These are phyloP conservation scores for Perognathus longimembris DNA, from an alignment of 2,113 vertebrate species.

Conservation along the genomic window DNA sequence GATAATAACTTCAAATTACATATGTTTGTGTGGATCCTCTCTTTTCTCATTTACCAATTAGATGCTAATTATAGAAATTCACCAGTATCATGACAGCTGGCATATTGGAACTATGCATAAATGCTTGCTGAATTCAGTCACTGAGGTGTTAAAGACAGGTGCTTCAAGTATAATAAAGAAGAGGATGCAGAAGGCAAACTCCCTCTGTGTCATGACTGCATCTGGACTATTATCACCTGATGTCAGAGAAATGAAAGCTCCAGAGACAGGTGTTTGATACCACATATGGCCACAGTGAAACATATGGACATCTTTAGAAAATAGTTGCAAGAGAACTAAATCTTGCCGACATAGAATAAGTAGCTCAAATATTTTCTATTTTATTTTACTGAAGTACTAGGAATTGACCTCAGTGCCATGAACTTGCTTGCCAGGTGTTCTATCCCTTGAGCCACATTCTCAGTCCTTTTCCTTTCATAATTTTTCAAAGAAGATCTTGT, in stretches of 20 bases:
- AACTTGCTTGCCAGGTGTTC: too few relatives aligned
- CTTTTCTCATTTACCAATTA: not conserved
- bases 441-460: too few relatives aligned
- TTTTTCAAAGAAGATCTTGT: too few relatives aligned
- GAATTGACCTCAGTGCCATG: too few relatives aligned
- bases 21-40: not conserved
- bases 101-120: not conserved
- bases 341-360: not conserved
- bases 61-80: not conserved
- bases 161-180: not conserved
- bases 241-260: not conserved
- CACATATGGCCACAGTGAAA: rapidly evolving
- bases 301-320: not conserved
- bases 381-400: too few relatives aligned
- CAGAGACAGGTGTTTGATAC: not conserved
- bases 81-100: not conserved
- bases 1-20: not conserved
- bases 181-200: not conserved
- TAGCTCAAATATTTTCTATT: not conserved
- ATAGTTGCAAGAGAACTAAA: not conserved
- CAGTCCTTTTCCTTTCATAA: too few relatives aligned
- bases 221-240: not conserved
- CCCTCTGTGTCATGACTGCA: not conserved
- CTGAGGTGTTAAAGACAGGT: not conserved
- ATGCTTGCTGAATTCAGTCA: slow-evolving; percentile 39